phyloP scores from a whole-genome alignment of 2,888 invertebrate species.

The Xestia sexstrigata region DNA sequence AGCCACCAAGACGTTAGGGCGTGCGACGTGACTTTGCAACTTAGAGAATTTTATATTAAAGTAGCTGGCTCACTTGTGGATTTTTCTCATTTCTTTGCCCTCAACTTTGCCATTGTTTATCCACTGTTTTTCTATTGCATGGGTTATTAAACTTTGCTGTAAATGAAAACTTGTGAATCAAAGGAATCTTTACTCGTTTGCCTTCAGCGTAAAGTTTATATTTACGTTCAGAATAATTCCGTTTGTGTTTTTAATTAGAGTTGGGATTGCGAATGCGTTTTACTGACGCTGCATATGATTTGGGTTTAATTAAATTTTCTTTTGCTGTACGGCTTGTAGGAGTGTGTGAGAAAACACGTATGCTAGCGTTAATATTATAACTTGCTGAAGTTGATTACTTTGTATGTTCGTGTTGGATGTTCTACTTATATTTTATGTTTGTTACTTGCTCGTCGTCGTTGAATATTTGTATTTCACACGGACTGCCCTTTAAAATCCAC shows the following conservation, averaged over 20 bases:
- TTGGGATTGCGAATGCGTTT: slow-evolving; percentile 43
- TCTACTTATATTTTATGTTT: neutral
- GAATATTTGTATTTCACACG: slow-evolving; percentile 1
- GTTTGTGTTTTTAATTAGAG: slow-evolving; percentile 59
- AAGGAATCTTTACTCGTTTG: slow-evolving; percentile 31
- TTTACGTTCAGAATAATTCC: slow-evolving; percentile 43
- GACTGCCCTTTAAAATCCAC: neutral
- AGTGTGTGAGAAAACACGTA: slow-evolving; percentile 17
- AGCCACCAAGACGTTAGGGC: slow-evolving; percentile 52
- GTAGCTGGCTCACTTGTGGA: slow-evolving; percentile 37
- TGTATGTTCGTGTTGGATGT: slow-evolving; percentile 3
- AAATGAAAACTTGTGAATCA: slow-evolving; percentile 61
- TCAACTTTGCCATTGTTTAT: slow-evolving; percentile 58
- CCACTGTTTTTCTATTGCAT: slow-evolving; percentile 60
- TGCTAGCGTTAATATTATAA: slow-evolving; percentile 10
- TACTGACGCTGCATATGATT: slow-evolving; percentile 47
- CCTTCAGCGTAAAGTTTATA: slow-evolving; percentile 22
- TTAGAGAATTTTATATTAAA: slow-evolving; percentile 72
- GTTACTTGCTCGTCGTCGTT: neutral
- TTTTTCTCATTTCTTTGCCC: slow-evolving; percentile 57
- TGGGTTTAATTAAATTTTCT: slow-evolving; percentile 58
- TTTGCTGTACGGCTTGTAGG: slow-evolving; percentile 9
- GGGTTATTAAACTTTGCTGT: slow-evolving; percentile 61
- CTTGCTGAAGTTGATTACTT: slow-evolving; percentile 3
- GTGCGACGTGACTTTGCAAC: slow-evolving; percentile 74